Percentiles rank a stretch among this genome's conserved stretches.
Evolutionary conservation across 1,140 invertebrate species (phyloP).

Genomic region (Holcopasites calliopsidis): DNA sequence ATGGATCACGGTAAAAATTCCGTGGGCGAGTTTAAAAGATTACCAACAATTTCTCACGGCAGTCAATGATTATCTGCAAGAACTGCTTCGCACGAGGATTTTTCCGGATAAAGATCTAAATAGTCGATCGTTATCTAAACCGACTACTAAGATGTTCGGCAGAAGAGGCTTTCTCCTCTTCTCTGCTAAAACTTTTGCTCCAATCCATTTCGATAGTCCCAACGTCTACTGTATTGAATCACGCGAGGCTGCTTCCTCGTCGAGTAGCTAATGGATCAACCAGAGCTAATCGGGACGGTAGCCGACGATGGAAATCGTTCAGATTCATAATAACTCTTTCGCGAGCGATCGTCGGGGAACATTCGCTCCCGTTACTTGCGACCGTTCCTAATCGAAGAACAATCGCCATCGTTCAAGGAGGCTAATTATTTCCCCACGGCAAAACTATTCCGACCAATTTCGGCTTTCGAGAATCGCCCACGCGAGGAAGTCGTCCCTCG

Average conservation of each 20-base stretch:
- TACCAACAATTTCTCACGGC: conserved; percentile 44
- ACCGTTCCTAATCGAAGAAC: conserved; percentile 46
- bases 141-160: background rate
- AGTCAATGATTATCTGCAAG: conserved; percentile 22
- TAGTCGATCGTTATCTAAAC: conserved; percentile 9
- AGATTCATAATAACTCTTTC: conserved; percentile 43
- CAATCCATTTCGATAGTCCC: background rate
- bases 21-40: conserved; percentile 39
- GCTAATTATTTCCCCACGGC: conserved; percentile 40
- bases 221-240: background rate
- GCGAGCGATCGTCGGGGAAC: background rate
- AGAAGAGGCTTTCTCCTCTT: background rate
- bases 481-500: background rate
- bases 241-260: conserved; percentile 14
- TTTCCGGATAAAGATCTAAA: conserved; percentile 58
- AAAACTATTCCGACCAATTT: conserved; percentile 32
- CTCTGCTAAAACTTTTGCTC: background rate
- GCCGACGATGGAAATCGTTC: conserved; percentile 10
- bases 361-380: conserved; percentile 4
- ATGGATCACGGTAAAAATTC: no score
- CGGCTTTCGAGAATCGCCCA: conserved; percentile 43
- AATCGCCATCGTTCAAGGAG: conserved; percentile 27
- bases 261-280: conserved; percentile 16
- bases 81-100: conserved; percentile 66
- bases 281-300: conserved; percentile 7